Evolutionary conservation across 2,888 invertebrate genomes (phyloP).

Genomic region (Pammene aurita): DNA sequence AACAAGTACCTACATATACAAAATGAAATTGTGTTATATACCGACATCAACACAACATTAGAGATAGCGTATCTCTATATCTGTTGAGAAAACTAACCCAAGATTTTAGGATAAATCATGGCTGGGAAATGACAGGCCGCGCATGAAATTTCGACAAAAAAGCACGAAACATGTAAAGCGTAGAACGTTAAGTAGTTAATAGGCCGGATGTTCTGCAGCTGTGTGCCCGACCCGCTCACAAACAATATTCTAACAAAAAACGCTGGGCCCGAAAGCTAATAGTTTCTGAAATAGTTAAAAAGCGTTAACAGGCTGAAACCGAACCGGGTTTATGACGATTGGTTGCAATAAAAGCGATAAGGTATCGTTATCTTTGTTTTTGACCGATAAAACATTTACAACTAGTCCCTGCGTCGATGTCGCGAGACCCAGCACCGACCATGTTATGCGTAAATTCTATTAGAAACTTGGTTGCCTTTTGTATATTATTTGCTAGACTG

Average conservation of each 20-base stretch:
- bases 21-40: slow-evolving; percentile 22
- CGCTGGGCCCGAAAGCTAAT: slow-evolving; percentile 25
- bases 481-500: slow-evolving; percentile 3
- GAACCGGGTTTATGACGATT: slow-evolving; percentile 54
- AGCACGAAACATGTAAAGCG: slow-evolving; percentile 49
- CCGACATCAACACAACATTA: background rate
- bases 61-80: background rate
- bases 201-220: slow-evolving; percentile 73
- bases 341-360: slow-evolving; percentile 49
- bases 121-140: slow-evolving; percentile 6
- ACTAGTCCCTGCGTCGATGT: slow-evolving; percentile 42
- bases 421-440: slow-evolving; percentile 30
- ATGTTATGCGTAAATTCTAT: slow-evolving; percentile 28
- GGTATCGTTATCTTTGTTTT: slow-evolving; percentile 58
- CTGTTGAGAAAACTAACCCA: background rate
- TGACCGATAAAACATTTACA: slow-evolving; percentile 59
- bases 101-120: slow-evolving; percentile 1
- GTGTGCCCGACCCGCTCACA: slow-evolving; percentile 54
- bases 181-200: slow-evolving; percentile 45
- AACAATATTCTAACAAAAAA: slow-evolving; percentile 53
- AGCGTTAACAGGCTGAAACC: slow-evolving; percentile 45
- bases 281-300: slow-evolving; percentile 37
- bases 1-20: slow-evolving; percentile 29
- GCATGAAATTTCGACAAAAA: slow-evolving; percentile 14
- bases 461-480: slow-evolving; percentile 2